phyloP scores from a whole-genome alignment of 35 echinoderm and acorn worm species.

The Heliocidaris tuberculata region DNA sequence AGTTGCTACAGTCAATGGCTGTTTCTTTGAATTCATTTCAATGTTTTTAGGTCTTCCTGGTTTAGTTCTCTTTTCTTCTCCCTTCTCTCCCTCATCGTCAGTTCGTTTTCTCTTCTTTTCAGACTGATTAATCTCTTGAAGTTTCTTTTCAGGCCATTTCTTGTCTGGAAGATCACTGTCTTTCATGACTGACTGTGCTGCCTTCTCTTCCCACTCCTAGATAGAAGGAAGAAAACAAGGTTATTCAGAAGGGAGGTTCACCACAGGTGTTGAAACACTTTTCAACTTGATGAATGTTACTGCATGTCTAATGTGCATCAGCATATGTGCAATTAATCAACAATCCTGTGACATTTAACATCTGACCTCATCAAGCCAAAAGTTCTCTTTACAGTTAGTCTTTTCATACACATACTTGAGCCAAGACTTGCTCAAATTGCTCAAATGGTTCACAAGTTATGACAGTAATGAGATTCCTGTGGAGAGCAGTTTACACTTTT shows the following conservation, averaged over 20 bases:
- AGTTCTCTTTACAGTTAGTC: background rate
- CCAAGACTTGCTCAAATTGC: too few species aligned
- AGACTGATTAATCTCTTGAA: conserved; percentile 4
- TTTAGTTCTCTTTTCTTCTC: conserved; percentile 52
- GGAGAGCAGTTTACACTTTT: too few species aligned
- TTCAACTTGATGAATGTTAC: background rate
- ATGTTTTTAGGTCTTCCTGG: conserved; percentile 37
- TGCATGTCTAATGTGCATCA: background rate
- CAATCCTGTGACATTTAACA: too few species aligned
- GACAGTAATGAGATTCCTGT: too few species aligned
- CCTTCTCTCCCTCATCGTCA: conserved; percentile 59
- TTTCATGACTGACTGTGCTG: conserved; percentile 30
- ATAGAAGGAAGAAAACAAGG: conserved; percentile 32
- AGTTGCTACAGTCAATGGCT: conserved; percentile 52
- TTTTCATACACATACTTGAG: background rate
- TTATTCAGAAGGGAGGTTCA: background rate
- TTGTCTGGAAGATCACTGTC: background rate
- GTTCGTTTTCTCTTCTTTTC: conserved; percentile 53
- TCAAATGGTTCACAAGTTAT: too few species aligned
- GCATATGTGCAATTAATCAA: too few species aligned
- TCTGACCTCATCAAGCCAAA: too few species aligned
- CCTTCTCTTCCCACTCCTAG: conserved; percentile 74
- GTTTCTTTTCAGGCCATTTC: conserved; percentile 37
- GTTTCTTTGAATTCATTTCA: conserved; percentile 32
- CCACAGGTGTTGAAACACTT: background rate